Percentiles rank a stretch among this genome's conserved stretches.
Evolutionary conservation across 2,797 vertebrate genomes (phyloP).

Genomic region (Varecia variegata): DNA sequence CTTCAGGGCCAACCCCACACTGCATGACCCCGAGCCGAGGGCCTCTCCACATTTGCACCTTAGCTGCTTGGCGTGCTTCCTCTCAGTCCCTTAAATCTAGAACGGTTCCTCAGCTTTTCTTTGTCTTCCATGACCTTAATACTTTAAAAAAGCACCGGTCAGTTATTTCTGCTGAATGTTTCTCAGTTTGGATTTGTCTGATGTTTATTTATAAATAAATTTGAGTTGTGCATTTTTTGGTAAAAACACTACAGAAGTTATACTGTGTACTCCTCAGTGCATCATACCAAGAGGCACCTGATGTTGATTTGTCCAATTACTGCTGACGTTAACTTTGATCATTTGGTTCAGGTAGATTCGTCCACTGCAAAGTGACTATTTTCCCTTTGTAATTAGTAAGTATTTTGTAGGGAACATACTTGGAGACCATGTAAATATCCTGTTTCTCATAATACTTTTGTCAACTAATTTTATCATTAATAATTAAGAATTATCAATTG

Average conservation of each 20-base stretch:
- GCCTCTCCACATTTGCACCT: not conserved
- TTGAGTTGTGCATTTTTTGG: not conserved
- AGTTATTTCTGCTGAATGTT: not conserved
- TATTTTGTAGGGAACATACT: not conserved
- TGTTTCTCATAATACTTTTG: not conserved
- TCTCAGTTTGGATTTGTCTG: not conserved
- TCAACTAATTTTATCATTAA: not conserved
- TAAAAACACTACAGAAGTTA: not conserved
- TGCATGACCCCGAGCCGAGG: rapidly evolving
- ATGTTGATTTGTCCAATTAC: not conserved
- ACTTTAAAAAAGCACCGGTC: not conserved
- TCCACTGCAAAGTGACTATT: not conserved
- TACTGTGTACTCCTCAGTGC: not conserved
- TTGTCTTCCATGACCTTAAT: not conserved
- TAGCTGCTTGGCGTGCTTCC: not conserved
- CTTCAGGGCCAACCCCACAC: too few relatives aligned
- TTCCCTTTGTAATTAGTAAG: not conserved
- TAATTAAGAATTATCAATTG: too few relatives aligned
- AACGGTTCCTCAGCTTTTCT: not conserved
- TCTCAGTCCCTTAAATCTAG: not conserved
- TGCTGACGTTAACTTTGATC: not conserved
- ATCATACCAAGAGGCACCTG: not conserved
- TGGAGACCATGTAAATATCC: not conserved
- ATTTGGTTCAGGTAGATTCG: not conserved
- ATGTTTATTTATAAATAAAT: not conserved